Evolutionary conservation across 2,113 vertebrate genomes (phyloP), one percentile per base, ranked within the genome.

Genomic region (Proteles cristata): DNA sequence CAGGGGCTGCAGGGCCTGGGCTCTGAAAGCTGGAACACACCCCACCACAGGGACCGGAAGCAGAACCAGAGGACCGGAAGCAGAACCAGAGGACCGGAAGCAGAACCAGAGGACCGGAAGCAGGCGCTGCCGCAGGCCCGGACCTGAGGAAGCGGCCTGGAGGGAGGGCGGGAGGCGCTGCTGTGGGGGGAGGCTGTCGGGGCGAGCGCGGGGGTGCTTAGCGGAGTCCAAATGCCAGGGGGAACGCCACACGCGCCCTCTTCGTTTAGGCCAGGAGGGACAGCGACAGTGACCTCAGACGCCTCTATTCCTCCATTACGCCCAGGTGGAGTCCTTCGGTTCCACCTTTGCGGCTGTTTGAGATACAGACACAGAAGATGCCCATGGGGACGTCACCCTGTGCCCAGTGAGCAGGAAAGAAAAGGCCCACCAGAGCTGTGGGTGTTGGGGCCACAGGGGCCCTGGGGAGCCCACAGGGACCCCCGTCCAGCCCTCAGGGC

Each of bases 51-150:
- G 26, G 28, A 4, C 26, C 2, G 8, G 2, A 77, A 45, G 35
- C 11, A n/a, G 39, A 39, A 39, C 39, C 39, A 39, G 39, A 39
- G 39, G 39, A 39, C 39, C 39, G 39, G 39, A 39, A 39, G 39
- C 39, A 39, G 39, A 39, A 3, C 31, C 0, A 0, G n/a, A 33
- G 25, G 21, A 4, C 26, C 2, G 8, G 2, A 77, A 45, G 35
- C 11, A n/a, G 39, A 39, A 3, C 31, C 0, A 0, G n/a, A 33
- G 25, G 21, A 4, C 26, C 2, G 8, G 2, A 77, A 45, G 35
- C 11, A n/a, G 3, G 25, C 35, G 7, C 5, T 19, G 45, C 1
- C 19, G 55, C 55, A 2, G 0, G n/a, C n/a, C n/a, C n/a, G n/a
- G n/a, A n/a, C n/a, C n/a, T n/a, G n/a, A n/a, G n/a, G n/a, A n/a